Evolutionary conservation across 2,797 vertebrate species (phyloP).

Genomic region (Eulemur mongoz): DNA sequence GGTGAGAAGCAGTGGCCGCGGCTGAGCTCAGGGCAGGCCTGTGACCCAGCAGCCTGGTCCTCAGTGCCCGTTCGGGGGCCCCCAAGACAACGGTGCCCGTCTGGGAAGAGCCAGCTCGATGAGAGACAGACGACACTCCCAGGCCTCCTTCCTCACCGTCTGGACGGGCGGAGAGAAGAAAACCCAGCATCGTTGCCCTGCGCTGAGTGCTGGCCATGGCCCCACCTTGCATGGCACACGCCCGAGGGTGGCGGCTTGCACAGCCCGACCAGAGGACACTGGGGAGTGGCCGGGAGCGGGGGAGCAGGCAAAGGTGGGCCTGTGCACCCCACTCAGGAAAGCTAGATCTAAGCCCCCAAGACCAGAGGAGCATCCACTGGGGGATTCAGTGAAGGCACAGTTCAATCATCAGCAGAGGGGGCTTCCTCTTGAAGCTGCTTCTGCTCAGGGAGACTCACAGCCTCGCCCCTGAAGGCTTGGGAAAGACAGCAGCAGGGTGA

Average conservation of each 20-base stretch:
- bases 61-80: rapidly evolving
- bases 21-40: background rate
- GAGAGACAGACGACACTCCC: background rate
- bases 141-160: background rate
- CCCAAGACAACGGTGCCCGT: background rate
- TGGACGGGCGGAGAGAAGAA: background rate
- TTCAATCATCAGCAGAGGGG: background rate
- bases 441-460: background rate
- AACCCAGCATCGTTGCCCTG: rapidly evolving
- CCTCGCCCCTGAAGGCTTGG: background rate
- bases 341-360: background rate
- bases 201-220: rapidly evolving
- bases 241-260: background rate
- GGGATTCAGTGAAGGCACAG: too few relatives aligned
- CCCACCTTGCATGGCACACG: rapidly evolving
- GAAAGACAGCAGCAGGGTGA: background rate
- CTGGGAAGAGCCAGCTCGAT: background rate
- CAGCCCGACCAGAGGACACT: background rate
- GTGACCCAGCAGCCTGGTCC: background rate
- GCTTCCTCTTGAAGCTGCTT: background rate
- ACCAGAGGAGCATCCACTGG: background rate
- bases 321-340: background rate
- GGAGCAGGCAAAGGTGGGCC: background rate
- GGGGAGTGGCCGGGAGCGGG: background rate
- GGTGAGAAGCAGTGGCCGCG: rapidly evolving